Evolutionary conservation across 2,888 invertebrate genomes (phyloP), one percentile per base, ranked within the genome.

Genomic region (Cylindroiulus punctatus): DNA sequence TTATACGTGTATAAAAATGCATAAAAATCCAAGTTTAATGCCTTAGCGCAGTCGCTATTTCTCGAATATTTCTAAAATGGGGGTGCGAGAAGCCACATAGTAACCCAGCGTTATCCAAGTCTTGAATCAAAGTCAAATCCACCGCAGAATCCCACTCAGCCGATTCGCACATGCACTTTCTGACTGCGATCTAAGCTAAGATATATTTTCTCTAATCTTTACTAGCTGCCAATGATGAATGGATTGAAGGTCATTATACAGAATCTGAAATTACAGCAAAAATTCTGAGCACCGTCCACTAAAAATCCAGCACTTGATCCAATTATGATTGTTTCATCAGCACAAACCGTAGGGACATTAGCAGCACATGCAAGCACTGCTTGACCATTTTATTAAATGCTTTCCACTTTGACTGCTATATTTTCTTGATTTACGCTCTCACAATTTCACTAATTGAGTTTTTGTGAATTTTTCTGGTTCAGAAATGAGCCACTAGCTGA

Each of bases 211-310:
- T 57, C 57, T 57, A 57, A 57, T n/a, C 57, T 4, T 57, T 57
- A 57, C 57, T 57, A 57, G 57, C 57, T 57, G 57, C 57, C 57
- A 57, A 57, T 57, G 57, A 57, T 57, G 57, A n/a, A 57, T 57
- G 57, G 57, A n/a, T 57, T 57, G n/a, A 57, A n/a, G n/a, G 7
- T 57, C 7, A 57, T 5, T n/a, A 57, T 57, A n/a, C n/a, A 19
- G 57, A 57, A 57, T n/a, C 17, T 52, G 22, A 57, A 57, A 57
- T 57, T n/a, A 57, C 57, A 57, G 19, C 19, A 57, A n/a, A n/a
- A 57, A n/a, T 36, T 36, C 2, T 2, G 36, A n/a, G n/a, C n/a
- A n/a, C n/a, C n/a, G n/a, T n/a, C n/a, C n/a, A n/a, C n/a, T n/a
- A n/a, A n/a, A n/a, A n/a, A n/a, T n/a, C n/a, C n/a, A n/a, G n/a